phyloP scores from a whole-genome alignment of 2,113 vertebrate genomes.

The Serilophus lunatus region DNA sequence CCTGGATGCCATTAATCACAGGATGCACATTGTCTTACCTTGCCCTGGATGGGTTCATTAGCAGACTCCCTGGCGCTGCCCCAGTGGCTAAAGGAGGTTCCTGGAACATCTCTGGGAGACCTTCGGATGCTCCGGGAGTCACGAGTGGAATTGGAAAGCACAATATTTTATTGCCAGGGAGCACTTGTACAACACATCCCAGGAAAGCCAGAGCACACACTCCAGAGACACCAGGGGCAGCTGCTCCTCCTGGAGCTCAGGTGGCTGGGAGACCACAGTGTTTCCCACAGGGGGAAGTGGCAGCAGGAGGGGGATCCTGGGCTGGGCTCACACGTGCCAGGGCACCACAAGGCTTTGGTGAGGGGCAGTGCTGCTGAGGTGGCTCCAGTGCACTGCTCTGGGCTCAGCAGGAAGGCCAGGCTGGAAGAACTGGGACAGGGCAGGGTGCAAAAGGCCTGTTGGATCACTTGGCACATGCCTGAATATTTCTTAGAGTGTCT shows the following conservation, averaged over 20 bases:
- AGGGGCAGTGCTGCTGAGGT: not conserved
- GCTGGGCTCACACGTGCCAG: accelerated
- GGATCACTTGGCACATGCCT: not conserved
- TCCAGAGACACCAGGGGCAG: not conserved
- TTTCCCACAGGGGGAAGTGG: not conserved
- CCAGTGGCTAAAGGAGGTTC: conserved; percentile 62
- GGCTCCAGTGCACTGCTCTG: not conserved
- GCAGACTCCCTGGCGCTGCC: conserved; percentile 53
- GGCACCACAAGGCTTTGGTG: no score
- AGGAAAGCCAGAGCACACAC: not conserved
- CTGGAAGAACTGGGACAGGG: not conserved
- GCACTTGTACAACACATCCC: accelerated
- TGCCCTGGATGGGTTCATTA: conserved; percentile 50
- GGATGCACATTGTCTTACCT: conserved; percentile 70
- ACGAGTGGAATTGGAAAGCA: conserved; percentile 56
- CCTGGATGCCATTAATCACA: conserved; percentile 26
- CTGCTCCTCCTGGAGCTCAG: not conserved
- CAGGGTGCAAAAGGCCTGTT: not conserved
- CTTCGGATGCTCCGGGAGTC: not conserved
- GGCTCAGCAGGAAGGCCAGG: not conserved
- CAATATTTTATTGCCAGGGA: not conserved
- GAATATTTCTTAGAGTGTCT: not conserved
- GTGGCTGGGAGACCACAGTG: not conserved
- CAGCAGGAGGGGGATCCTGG: accelerated
- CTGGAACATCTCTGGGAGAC: conserved; percentile 47